These are phyloP conservation scores for Neodiprion pinetum DNA, from an alignment of 1,140 invertebrate species.

Conservation along the genomic window DNA sequence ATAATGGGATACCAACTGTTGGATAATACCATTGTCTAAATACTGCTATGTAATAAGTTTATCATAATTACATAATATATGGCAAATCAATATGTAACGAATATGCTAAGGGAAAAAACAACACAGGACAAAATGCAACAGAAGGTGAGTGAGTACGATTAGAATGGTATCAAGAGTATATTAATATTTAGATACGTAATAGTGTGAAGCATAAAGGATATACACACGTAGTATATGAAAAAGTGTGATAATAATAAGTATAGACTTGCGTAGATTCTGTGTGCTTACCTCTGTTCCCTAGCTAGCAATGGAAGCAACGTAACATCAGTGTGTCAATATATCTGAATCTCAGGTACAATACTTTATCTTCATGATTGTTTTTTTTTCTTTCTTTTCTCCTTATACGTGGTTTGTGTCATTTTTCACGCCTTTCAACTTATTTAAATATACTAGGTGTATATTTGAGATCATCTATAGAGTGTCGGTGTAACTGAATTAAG, in stretches of 20 bases:
- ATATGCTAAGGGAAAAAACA: constrained; percentile 21
- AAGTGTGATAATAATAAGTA: constrained; percentile 32
- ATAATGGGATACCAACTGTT: constrained; percentile 58
- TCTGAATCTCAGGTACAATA: neutral
- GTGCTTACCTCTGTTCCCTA: constrained; percentile 59
- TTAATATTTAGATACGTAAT: constrained; percentile 25
- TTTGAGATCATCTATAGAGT: too few relatives aligned
- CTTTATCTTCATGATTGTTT: neutral
- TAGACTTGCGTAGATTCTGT: constrained; percentile 36
- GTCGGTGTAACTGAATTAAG: too few relatives aligned
- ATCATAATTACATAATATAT: constrained; percentile 26
- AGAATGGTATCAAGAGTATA: constrained; percentile 10
- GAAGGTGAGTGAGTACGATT: neutral
- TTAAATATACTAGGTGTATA: too few relatives aligned
- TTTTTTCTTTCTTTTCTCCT: too few relatives aligned
- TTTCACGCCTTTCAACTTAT: too few relatives aligned
- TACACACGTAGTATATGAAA: constrained; percentile 44
- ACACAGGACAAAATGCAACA: constrained; percentile 20
- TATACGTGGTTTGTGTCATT: too few relatives aligned
- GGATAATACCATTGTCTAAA: constrained; percentile 63
- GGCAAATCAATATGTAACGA: neutral
- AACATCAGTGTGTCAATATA: constrained; percentile 53
- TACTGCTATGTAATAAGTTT: constrained; percentile 51
- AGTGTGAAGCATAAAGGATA: constrained; percentile 41
- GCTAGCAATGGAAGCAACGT: constrained; percentile 59